These are phyloP conservation scores for Rhynchophorus ferrugineus DNA, from an alignment of 1,140 invertebrate genomes.

Conservation along the genomic window DNA sequence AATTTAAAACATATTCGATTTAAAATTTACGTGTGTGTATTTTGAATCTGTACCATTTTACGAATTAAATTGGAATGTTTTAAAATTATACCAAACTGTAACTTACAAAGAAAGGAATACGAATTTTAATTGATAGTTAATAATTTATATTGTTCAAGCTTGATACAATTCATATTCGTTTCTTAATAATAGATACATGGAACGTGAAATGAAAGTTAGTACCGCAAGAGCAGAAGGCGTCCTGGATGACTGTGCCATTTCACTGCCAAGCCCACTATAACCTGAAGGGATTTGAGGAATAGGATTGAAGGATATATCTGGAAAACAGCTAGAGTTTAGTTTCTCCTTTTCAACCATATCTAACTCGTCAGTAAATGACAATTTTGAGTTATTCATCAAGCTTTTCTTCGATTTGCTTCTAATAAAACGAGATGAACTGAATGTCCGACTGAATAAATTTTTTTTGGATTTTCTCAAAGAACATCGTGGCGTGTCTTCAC, in stretches of 20 bases:
- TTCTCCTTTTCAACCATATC: conserved; percentile 24
- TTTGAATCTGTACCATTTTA: too few relatives aligned
- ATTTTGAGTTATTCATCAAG: conserved; percentile 26
- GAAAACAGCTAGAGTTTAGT: conserved; percentile 36
- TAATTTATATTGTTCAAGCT: too few relatives aligned
- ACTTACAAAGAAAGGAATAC: too few relatives aligned
- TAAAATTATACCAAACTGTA: too few relatives aligned
- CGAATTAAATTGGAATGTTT: too few relatives aligned
- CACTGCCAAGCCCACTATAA: conserved; percentile 27
- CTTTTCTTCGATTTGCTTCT: conserved; percentile 23
- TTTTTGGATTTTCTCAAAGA: conserved; percentile 31
- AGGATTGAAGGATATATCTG: conserved; percentile 33
- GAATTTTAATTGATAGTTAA: too few relatives aligned
- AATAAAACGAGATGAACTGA: conserved; percentile 36
- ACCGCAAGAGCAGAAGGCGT: conserved; percentile 35
- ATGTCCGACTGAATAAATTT: conserved; percentile 36
- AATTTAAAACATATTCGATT: too few relatives aligned
- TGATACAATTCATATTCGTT: not conserved
- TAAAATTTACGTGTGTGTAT: too few relatives aligned
- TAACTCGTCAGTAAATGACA: conserved; percentile 24
- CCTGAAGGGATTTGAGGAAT: conserved; percentile 5
- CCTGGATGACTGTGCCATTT: conserved; percentile 25
- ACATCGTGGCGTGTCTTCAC: conserved; percentile 14
- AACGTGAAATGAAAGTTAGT: conserved; percentile 38
- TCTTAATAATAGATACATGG: conserved; percentile 5